Conservation (phyloP, 2,888 invertebrate species). For the Yponomeuta sedellus region DNA sequence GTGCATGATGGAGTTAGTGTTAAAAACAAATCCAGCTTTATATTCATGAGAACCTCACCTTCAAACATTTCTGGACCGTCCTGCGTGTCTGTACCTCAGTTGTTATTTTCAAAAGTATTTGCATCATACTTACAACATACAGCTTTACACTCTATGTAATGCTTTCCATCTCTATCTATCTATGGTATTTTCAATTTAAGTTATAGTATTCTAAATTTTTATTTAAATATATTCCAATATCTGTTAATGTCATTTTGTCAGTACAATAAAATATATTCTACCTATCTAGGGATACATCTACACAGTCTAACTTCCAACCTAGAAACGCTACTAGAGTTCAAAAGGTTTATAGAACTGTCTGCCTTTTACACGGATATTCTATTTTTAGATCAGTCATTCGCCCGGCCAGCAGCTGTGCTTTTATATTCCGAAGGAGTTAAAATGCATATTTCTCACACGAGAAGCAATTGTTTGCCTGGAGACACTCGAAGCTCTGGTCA, state of each 20-base stretch:
- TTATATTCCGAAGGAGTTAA: not conserved
- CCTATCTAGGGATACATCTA: not conserved
- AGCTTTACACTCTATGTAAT: too few relatives aligned
- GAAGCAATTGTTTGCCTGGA: not conserved
- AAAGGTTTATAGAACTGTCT: not conserved
- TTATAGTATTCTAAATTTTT: too few relatives aligned
- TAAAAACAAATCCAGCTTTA: slow-evolving; percentile 42
- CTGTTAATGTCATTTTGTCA: too few relatives aligned
- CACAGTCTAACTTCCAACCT: not conserved
- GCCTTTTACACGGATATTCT: too few relatives aligned
- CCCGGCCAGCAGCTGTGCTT: not conserved
- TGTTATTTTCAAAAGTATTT: not conserved
- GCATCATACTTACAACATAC: too few relatives aligned
- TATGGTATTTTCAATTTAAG: too few relatives aligned
- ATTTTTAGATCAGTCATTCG: not conserved
- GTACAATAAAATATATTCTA: not conserved
- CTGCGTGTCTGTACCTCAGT: not conserved
- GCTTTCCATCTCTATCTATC: too few relatives aligned
- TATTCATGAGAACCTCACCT: slow-evolving; percentile 30
- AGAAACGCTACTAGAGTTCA: not conserved
- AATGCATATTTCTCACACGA: not conserved
- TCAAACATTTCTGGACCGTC: slow-evolving; percentile 5
- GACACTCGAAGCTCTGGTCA: not conserved
- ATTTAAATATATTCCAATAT: too few relatives aligned
- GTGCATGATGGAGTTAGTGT: slow-evolving; percentile 34